A percentile compares a stretch with the other conserved stretches of the same genome.
phyloP scores from a whole-genome alignment of 2,888 invertebrate genomes.

The Euplagia quadripunctaria region DNA sequence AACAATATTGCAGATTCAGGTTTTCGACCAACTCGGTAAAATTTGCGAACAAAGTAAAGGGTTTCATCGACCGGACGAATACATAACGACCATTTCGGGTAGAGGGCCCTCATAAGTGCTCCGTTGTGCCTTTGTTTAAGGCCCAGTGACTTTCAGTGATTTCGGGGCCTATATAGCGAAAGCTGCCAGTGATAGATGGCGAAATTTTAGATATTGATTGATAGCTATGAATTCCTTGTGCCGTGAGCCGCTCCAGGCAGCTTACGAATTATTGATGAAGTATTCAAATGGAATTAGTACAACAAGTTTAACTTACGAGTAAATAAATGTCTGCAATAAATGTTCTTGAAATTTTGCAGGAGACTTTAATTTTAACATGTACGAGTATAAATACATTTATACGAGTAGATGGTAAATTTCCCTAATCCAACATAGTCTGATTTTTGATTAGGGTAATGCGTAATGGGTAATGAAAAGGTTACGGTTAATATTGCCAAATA shows the following conservation, averaged over 20 bases:
- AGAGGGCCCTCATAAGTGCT: slow-evolving; percentile 35
- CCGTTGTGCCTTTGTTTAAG: slow-evolving; percentile 39
- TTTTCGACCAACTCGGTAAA: slow-evolving; percentile 35
- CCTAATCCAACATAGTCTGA: too few species aligned
- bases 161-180: slow-evolving; percentile 25
- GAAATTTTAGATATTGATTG: slow-evolving; percentile 46
- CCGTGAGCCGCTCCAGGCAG: slow-evolving; percentile 18
- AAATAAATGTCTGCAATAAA: not conserved
- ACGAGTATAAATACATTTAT: too few species aligned
- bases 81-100: slow-evolving; percentile 37
- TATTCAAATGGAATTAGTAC: not conserved
- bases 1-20: slow-evolving; percentile 42
- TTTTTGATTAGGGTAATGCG: too few species aligned
- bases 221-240: slow-evolving; percentile 27
- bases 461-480: too few species aligned
- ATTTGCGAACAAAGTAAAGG: slow-evolving; percentile 45
- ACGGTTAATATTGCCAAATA: too few species aligned
- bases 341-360: too few species aligned
- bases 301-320: not conserved
- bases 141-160: slow-evolving; percentile 31
- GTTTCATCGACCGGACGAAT: slow-evolving; percentile 47
- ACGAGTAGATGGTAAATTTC: too few species aligned
- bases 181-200: slow-evolving; percentile 42
- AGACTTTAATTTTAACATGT: too few species aligned
- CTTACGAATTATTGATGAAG: slow-evolving; percentile 6